Percentiles rank a stretch among this genome's conserved stretches.
phyloP scores from a whole-genome alignment of 2,888 invertebrate species.

The Timema podura region DNA sequence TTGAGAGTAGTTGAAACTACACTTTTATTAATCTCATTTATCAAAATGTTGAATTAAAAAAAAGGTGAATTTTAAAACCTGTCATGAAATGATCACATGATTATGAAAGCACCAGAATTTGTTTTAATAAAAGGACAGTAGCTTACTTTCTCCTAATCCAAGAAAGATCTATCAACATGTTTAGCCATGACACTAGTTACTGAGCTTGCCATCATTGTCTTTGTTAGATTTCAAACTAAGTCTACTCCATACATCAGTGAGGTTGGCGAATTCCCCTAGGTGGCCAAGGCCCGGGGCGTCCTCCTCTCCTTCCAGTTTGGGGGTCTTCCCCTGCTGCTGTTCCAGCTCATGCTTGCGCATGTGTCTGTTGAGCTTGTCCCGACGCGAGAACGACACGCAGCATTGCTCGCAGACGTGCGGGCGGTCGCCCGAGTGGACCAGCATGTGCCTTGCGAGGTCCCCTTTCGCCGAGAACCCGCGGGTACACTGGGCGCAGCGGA shows the following conservation, averaged over 20 bases:
- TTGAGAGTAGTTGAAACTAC: too few species aligned
- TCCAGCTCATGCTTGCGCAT: constrained; percentile 55
- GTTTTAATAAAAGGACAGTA: too few species aligned
- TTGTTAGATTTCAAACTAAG: too few species aligned
- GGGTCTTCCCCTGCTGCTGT: background rate
- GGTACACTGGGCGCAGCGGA: constrained; percentile 21
- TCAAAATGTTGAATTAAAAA: too few species aligned
- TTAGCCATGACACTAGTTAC: too few species aligned
- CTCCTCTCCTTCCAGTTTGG: background rate
- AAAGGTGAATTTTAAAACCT: too few species aligned
- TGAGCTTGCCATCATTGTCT: too few species aligned
- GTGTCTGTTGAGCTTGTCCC: constrained; percentile 65
- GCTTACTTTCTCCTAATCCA: too few species aligned
- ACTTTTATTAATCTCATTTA: too few species aligned
- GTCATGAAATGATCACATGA: too few species aligned
- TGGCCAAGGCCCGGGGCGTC: background rate
- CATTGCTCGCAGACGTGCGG: constrained; percentile 65
- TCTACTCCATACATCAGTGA: background rate
- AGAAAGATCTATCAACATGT: too few species aligned
- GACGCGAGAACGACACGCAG: constrained; percentile 62
- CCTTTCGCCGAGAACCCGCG: constrained; percentile 37
- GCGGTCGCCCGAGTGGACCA: constrained; percentile 63
- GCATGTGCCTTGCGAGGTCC: constrained; percentile 64
- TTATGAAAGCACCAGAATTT: too few species aligned
- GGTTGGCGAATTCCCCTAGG: constrained; percentile 4